These are phyloP conservation scores for Sceloporus undulatus DNA, from an alignment of 2,113 vertebrate species.

Conservation along the genomic window DNA sequence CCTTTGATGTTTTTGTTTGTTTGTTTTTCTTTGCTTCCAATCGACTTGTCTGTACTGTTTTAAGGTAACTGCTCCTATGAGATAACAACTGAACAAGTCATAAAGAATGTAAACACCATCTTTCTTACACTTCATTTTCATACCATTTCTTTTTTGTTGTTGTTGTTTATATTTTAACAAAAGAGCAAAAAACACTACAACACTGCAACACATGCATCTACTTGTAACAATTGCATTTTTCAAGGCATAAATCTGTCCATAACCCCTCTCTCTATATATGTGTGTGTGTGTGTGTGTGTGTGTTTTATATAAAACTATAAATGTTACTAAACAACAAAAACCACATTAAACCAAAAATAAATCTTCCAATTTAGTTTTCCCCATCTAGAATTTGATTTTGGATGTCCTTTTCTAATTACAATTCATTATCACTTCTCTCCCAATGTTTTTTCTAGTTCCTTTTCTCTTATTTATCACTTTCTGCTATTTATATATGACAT, in stretches of 20 bases:
- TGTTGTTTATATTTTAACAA: background rate
- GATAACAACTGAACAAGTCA: constrained; percentile 9
- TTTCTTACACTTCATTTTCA: background rate
- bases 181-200: background rate
- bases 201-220: background rate
- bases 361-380: too few relatives aligned
- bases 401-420: too few relatives aligned
- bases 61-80: background rate
- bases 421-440: too few relatives aligned
- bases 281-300: too few relatives aligned
- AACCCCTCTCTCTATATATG: background rate
- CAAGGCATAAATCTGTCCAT: background rate
- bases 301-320: too few relatives aligned
- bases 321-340: too few relatives aligned
- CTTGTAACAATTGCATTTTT: background rate
- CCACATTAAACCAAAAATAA: too few relatives aligned
- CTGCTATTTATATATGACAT: too few relatives aligned
- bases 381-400: too few relatives aligned
- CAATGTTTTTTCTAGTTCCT: too few relatives aligned
- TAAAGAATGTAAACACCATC: background rate
- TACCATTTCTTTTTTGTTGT: background rate
- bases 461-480: too few relatives aligned
- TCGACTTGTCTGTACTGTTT: background rate
- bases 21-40: background rate
- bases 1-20: too few relatives aligned